Base-by-base conservation (phyloP, 2,888 invertebrate species). In the Lydus trimaculatus region DNA sequence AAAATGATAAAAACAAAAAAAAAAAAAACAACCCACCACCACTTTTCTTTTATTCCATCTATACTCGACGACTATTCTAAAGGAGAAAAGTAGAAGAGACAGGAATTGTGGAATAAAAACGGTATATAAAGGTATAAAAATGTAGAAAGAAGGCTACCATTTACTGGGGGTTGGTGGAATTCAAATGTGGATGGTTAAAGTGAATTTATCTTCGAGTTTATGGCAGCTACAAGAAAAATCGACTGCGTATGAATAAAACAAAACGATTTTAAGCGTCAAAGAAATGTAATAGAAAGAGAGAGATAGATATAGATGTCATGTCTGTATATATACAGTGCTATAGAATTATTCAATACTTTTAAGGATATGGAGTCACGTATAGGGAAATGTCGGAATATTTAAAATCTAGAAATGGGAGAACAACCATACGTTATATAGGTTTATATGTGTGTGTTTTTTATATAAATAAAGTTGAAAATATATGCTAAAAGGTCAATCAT, bases 221-320 rank as follows among this genome's bases (percentile, higher is more conserved):
- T 79, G 80, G 80, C 78, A 78, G 78, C 78, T 75, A 76, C 79
- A 79, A 78, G 79, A 77, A 78, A 79, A 81, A 82, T 82, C 81
- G 82, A 81, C 81, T 81, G 79, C 76, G 79, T 81, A 84, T 84
- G 84, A 84, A 84, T 84, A 84, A 84, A 84, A 83, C 82, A 83
- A 76, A 81, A 81, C 80, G 82, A 83, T 83, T 82, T 82, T 82
- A 81, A 80, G 79, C 81, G 81, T 78, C 80, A 74, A 81, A 75
- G 77, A 79, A 79, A 80, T 7, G 31, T 7, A 15, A 39, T 15
- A 17, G 43, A 17, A 11, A 43, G 11, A 43, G 43, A 43, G 43
- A 36, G 36, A 36, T 1, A 36, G 13, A 36, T 1, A 36, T 1
- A 36, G 3, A 36, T 15, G 15, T 36, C 15, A 36, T 33, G 36